Conservation (phyloP, 2,888 invertebrate species). For the Hofmannophila pseudospretella region DNA sequence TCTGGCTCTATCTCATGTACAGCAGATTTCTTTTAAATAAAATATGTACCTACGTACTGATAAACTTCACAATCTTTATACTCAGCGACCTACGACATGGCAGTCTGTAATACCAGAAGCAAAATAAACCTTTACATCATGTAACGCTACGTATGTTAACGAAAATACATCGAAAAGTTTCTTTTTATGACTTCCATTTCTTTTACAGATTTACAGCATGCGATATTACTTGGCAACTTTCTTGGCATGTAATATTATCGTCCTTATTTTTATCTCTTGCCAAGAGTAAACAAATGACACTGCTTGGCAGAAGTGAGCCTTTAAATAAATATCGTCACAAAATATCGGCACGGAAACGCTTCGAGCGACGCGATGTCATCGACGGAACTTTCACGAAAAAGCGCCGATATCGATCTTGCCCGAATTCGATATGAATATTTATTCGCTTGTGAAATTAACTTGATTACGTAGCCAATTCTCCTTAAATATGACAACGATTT, state of each 20-base stretch:
- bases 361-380: slow-evolving; percentile 15
- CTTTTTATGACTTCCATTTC: background rate
- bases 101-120: too few species aligned
- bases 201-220: background rate
- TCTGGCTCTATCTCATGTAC: too few species aligned
- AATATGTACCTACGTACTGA: too few species aligned
- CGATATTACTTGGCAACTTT: slow-evolving; percentile 6
- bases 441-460: slow-evolving; percentile 24
- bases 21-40: too few species aligned
- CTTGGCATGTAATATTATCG: slow-evolving; percentile 8
- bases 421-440: slow-evolving; percentile 25
- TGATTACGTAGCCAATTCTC: slow-evolving; percentile 25
- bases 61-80: too few species aligned
- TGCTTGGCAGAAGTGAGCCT: slow-evolving; percentile 7
- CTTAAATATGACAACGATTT: slow-evolving; percentile 18
- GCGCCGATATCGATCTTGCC: slow-evolving; percentile 16
- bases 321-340: slow-evolving; percentile 6
- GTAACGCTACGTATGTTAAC: too few species aligned
- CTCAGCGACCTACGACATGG: too few species aligned
- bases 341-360: slow-evolving; percentile 12
- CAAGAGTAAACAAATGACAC: slow-evolving; percentile 10
- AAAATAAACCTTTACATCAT: too few species aligned
- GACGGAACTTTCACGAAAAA: slow-evolving; percentile 12
- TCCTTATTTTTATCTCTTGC: slow-evolving; percentile 3
- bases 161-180: too few species aligned